These are phyloP conservation scores for Parascotia fuliginaria DNA, from an alignment of 2,888 invertebrate genomes.

Conservation along the genomic window DNA sequence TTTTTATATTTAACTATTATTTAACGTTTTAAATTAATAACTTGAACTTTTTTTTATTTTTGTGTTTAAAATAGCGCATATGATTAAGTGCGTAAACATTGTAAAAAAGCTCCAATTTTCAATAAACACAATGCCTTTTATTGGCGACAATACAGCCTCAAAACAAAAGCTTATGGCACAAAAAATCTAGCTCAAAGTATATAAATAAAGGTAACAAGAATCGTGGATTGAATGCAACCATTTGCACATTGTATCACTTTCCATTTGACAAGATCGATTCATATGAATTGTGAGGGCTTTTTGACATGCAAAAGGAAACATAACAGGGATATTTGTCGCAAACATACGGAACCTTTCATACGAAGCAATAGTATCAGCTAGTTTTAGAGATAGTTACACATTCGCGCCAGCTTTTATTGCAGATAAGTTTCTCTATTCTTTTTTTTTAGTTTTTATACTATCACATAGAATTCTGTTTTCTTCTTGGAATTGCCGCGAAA, in stretches of 20 bases:
- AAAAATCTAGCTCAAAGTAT: conserved; percentile 4
- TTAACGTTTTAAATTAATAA: too few species aligned
- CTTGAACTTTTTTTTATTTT: too few species aligned
- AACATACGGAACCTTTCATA: conserved; percentile 51
- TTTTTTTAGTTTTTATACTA: too few species aligned
- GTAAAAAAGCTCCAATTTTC: too few species aligned
- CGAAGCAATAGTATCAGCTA: conserved; percentile 25
- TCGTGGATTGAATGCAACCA: conserved; percentile 58
- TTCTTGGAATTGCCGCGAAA: too few species aligned
- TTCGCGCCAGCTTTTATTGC: neutral
- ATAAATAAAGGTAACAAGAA: conserved; percentile 45
- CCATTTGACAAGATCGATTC: conserved; percentile 71
- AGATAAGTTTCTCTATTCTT: too few species aligned
- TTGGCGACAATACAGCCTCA: too few species aligned
- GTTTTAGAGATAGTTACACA: conserved; percentile 34
- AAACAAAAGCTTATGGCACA: conserved; percentile 1
- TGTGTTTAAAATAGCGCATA: too few species aligned
- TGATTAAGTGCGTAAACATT: too few species aligned
- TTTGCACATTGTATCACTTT: conserved; percentile 66
- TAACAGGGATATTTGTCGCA: conserved; percentile 68
- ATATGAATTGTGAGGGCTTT: conserved; percentile 70
- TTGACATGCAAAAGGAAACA: conserved; percentile 78
- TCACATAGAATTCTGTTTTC: too few species aligned
- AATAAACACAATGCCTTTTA: too few species aligned
- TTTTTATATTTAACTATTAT: too few species aligned